Base-by-base conservation (phyloP, 2,113 vertebrate species). In the Erinaceus europaeus region DNA sequence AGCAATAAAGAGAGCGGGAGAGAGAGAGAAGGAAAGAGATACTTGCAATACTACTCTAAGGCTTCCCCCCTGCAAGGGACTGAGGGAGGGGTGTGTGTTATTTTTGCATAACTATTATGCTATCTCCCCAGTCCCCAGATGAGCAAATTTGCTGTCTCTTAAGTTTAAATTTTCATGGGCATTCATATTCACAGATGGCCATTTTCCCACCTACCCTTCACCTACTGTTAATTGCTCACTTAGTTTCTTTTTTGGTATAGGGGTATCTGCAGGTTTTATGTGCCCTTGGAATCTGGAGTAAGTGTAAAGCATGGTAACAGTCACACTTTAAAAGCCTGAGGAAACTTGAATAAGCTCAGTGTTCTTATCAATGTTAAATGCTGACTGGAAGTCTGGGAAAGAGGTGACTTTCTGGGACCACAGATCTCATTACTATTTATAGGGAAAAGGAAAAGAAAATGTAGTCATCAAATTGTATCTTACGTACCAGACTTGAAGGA, bases 371-470 rank as follows among this genome's bases (percentile, higher is more conserved):
- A 34, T 9, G 46, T 90, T 71, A 93, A 46, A 29, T 21, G 78
- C 9, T 52, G 29, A 42, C 13, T 72, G 48, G 73, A 73, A 86
- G 73, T 5, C 64, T 84, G 62, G 81, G n/a, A n/a, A 93, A 92
- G 32, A 78, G 61, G 0, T 23, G 36, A 89, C 61, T 80, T 84
- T 84, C 53, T 59, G 36, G 75, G 40, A 21, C 46, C 87, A 85
- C 0, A 81, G 53, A 74, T 57, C 12, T 85, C 44, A 23, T 48
- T 67, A 6, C 3, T 25, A 62, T 75, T 74, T 91, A n/a, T n/a
- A n/a, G 61, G 64, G 65, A 91, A 93, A 91, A 38, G 75, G 71
- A 59, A 74, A 81, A 71, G 34, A 79, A 36, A 84, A 79, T 17
- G 2, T 21, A 55, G 38, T 61, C 53, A 34, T 61, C 27, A 38